phyloP scores from a whole-genome alignment of 2,797 vertebrate species.

The Poecilia velifera region DNA sequence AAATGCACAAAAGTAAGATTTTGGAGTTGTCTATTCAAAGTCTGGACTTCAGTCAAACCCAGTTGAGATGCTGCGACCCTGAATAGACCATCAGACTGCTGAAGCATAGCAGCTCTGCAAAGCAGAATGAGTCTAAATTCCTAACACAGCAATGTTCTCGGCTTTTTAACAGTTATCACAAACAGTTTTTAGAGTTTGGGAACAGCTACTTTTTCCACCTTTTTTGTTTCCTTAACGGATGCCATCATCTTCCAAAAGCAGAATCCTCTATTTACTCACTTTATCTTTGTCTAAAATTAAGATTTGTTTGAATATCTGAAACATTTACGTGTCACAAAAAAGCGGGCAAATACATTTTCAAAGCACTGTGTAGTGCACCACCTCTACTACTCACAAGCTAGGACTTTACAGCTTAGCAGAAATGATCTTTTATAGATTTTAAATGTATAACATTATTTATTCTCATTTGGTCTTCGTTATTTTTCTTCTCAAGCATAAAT shows the following conservation, averaged over 20 bases:
- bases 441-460: not conserved
- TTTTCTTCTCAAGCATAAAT: slow-evolving; percentile 45
- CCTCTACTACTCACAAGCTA: slow-evolving; percentile 7
- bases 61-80: not conserved
- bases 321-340: not conserved
- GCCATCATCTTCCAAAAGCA: not conserved
- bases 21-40: not conserved
- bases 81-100: not conserved
- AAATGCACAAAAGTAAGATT: not conserved
- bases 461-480: slow-evolving; percentile 11
- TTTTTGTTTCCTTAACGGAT: not conserved
- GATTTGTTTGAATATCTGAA: not conserved
- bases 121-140: not conserved
- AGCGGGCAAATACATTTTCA: not conserved
- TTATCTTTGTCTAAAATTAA: not conserved
- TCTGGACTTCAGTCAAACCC: not conserved
- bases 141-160: not conserved
- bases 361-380: slow-evolving; percentile 19
- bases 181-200: not conserved
- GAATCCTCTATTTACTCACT: not conserved
- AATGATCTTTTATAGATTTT: not conserved
- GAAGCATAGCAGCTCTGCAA: not conserved
- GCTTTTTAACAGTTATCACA: not conserved
- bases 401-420: not conserved
- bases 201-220: not conserved